These are phyloP conservation scores for Mixornis gularis DNA, from an alignment of 2,113 vertebrate species.

Conservation along the genomic window DNA sequence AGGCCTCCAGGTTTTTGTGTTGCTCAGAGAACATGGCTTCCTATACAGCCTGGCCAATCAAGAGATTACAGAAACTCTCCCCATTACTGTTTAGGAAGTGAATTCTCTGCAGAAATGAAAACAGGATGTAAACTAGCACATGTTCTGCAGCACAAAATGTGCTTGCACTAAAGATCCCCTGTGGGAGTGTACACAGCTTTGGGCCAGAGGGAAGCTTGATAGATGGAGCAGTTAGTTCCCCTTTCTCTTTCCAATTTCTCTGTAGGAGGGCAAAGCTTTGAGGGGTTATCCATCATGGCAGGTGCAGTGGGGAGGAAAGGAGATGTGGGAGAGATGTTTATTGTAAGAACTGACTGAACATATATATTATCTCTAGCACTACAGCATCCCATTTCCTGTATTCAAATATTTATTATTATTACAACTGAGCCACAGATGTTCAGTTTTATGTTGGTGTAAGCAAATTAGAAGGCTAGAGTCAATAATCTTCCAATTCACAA, in stretches of 20 bases:
- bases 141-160: not conserved
- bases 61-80: not conserved
- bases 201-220: not conserved
- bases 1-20: not conserved
- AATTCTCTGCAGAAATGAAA: not conserved
- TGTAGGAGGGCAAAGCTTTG: not conserved
- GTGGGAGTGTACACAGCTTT: not conserved
- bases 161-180: not conserved
- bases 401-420: conserved; percentile 30
- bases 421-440: conserved; percentile 4
- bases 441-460: not conserved
- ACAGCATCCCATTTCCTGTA: not conserved
- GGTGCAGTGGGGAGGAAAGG: not conserved
- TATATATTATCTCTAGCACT: not conserved
- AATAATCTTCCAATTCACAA: not conserved
- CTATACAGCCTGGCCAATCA: not conserved
- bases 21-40: not conserved
- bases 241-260: not conserved
- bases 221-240: not conserved
- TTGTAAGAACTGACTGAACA: not conserved
- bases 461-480: not conserved
- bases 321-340: not conserved
- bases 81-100: not conserved
- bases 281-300: not conserved
- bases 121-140: not conserved